Evolutionary conservation across 2,113 vertebrate genomes (phyloP), one percentile per base, ranked within the genome.

Genomic region (Murina feae): DNA sequence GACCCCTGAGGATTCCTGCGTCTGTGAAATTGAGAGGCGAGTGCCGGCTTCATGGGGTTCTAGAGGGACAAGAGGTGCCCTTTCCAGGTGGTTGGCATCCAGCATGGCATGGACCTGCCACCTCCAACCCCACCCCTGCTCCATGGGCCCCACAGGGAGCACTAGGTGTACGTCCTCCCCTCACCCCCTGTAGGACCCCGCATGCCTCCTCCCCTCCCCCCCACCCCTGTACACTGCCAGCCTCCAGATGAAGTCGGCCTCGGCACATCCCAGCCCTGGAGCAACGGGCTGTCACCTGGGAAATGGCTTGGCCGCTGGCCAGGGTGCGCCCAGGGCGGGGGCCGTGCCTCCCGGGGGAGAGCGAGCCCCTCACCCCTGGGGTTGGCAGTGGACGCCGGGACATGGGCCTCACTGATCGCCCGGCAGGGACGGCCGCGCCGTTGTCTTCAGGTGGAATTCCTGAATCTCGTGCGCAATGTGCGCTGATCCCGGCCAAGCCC

Each of bases 321-420:
- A 93, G 83, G 63, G 85, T 35, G 63, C 68, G 96, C 95, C 97
- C 37, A 17, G 60, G 78, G 84, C 0, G 68, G 35, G 32, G 60
- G 79, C 89, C 95, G 90, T 89, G 93, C 86, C 94, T 96, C 95
- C 69, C n/a, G 0, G 32, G 71, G 95, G 90, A 94, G 89, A 97
- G 96, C 92, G 96, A 68, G 89, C 10, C 4, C 91, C 90, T 97
- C 84, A 97, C 98, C 90, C 97, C n/a, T 11, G 69, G 96, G 98
- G 95, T 98, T 96, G 97, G 93, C 86, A 8, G 83, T 88, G 96
- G 96, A 96, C 97, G 94, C 92, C 91, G 1, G 89, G 89, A 44
- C 2, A 72, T 47, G 95, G 84, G 95, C 30, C 0, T 98, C 97
- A 94, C 95, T 97, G 97, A 89, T 91, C 97, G 39, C 85, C 35